Base-by-base conservation (phyloP, 2,113 vertebrate genomes). In the Lamprologus tigripictilis region DNA sequence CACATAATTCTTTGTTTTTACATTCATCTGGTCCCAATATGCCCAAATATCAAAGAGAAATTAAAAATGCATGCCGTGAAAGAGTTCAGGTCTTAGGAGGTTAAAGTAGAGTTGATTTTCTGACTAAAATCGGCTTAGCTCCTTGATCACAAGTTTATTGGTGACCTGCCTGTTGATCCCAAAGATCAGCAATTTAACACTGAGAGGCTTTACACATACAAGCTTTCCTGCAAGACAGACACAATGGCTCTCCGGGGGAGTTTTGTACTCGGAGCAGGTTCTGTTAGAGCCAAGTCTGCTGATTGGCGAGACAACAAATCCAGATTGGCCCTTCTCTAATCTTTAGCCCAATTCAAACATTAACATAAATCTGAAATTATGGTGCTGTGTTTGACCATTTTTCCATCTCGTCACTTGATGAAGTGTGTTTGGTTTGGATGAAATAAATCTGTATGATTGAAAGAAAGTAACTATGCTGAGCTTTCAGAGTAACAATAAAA, bases 271-370 rank as follows among this genome's bases (percentile, higher is more conserved):
- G 66, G 80, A 90, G 90, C 87, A 88, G 85, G 54, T 90, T 92
- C 86, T 86, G 28, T 51, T 91, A 84, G 88, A 93, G 78, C 88
- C 57, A 88, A 91, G 71, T 58, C 80, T 81, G 83, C 80, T 87
- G 8, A 89, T 40, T 93, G 92, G 91, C 84, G 92, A 90, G 89
- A 86, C 87, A 88, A 81, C 87, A 92, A 90, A 90, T 92, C 84
- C 80, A 8, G 80, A 82, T 80, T 82, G 84, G 68, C 40, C 82
- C 55, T 80, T 84, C 76, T 87, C 61, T 92, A 90, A 91, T 91
- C 86, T 90, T 82, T 71, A 80, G 35, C 78, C 83, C n/a, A 8
- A 54, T 88, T 92, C 55, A 92, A 82, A 80, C 81, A 73, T 63
- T 83, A 58, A 73, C 21, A 58, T 81, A 66, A 61, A 88, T 86